phyloP scores from a whole-genome alignment of 2,797 vertebrate species.

The Cyclura pinguis region DNA sequence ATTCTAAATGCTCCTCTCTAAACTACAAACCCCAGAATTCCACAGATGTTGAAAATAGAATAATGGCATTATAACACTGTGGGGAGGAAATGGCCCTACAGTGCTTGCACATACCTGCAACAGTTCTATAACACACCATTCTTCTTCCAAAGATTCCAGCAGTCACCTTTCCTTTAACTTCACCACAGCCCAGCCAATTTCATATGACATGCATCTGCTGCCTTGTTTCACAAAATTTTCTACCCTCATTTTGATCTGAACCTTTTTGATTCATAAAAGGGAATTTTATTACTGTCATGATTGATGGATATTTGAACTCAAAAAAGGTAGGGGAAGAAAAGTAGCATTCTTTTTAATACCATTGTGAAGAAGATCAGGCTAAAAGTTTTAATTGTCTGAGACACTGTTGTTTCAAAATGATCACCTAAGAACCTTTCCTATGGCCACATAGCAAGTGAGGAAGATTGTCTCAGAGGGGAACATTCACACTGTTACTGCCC shows the following conservation, averaged over 20 bases:
- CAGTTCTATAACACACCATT: neutral
- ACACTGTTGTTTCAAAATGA: neutral
- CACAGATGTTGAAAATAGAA: too few relatives aligned
- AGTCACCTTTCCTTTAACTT: neutral
- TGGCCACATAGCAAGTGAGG: neutral
- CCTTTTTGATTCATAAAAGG: constrained; percentile 25
- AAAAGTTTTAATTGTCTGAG: constrained; percentile 10
- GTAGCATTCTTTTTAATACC: neutral
- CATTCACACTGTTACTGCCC: too few relatives aligned
- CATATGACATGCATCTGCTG: neutral
- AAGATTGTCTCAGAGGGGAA: neutral
- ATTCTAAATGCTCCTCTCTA: too few relatives aligned
- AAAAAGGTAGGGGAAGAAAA: neutral
- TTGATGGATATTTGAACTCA: neutral
- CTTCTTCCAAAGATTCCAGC: neutral
- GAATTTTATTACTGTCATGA: constrained; percentile 10
- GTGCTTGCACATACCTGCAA: neutral
- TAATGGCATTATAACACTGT: too few relatives aligned
- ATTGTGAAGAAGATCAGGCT: neutral
- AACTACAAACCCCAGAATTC: too few relatives aligned
- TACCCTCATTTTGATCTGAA: constrained; percentile 15
- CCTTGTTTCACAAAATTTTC: neutral
- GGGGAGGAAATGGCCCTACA: too few relatives aligned
- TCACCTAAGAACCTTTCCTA: neutral
- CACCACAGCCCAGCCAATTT: constrained; percentile 10